Base-by-base conservation (phyloP, 2,113 vertebrate species). In the Mustela lutreola region DNA sequence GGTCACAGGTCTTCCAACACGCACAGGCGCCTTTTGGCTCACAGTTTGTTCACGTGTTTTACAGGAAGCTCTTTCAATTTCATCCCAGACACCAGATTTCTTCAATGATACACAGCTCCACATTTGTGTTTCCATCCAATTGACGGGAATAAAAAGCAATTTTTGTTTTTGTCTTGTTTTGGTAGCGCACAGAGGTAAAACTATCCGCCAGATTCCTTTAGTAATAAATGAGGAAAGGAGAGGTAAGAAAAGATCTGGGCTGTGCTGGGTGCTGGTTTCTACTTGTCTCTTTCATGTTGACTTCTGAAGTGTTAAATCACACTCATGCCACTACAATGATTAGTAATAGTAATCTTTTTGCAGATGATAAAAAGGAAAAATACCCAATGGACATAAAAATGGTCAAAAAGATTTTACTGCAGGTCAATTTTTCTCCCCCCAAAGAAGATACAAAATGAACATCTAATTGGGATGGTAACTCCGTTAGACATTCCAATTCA, bases 361-460 rank as follows among this genome's bases (percentile, higher is more conserved):
- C 89, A 96, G 95, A 90, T 87, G 92, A 94, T 92, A 96, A 92
- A 97, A 97, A 97, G 65, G 73, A 97, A 98, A 48, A 96, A 96
- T 91, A 97, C 21, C 83, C 96, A 95, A 87, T 87, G 94, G 67
- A 97, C 89, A 91, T 94, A 97, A 97, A 97, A 94, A 94, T 79
- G 91, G 93, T 91, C 82, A 93, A 96, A 93, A 83, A 42, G 39
- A 87, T 91, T 79, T 85, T 90, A 93, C 67, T 0, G 12, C 62
- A 95, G 97, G 96, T 97, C 97, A 97, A 92, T 82, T 73, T 70
- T 70, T 62, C 62, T 42, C 84, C 70, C 14, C 33, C 96, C 91
- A 11, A 56, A 85, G 79, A 81, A 97, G 78, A 96, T 97, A 98
- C 91, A 96, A 98, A 98, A 96, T 79, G 26, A 97, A 98, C 87